These are phyloP conservation scores for Cotesia typhae DNA, from an alignment of 1,140 invertebrate species.

Conservation along the genomic window DNA sequence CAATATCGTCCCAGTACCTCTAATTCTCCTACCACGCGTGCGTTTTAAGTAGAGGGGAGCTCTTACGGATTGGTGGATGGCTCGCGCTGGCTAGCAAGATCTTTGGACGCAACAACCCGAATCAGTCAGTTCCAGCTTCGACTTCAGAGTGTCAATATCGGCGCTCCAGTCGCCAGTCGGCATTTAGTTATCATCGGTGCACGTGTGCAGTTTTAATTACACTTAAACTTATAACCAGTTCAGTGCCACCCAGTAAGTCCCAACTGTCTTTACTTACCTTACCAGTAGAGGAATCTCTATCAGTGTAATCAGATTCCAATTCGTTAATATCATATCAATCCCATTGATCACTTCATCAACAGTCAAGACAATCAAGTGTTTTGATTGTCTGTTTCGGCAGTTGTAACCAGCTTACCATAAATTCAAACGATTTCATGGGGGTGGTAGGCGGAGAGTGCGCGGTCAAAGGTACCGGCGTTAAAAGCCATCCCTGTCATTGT, in stretches of 20 bases:
- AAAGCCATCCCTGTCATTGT: slow-evolving; percentile 61
- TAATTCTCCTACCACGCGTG: slow-evolving; percentile 23
- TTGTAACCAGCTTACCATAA: slow-evolving; percentile 12
- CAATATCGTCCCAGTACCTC: background rate
- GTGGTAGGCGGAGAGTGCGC: slow-evolving; percentile 61
- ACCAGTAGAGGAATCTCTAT: too few species aligned
- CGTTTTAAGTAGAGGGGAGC: background rate
- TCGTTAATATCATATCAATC: too few species aligned
- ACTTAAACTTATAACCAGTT: too few species aligned
- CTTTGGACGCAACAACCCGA: slow-evolving; percentile 47
- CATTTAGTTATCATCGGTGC: background rate
- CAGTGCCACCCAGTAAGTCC: too few species aligned
- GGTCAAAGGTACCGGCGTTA: slow-evolving; percentile 57
- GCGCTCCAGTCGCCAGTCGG: background rate
- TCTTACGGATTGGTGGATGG: slow-evolving; percentile 54
- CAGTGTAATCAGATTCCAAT: too few species aligned
- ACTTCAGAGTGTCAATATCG: slow-evolving; percentile 46
- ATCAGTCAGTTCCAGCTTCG: slow-evolving; percentile 57
- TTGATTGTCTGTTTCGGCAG: slow-evolving; percentile 2
- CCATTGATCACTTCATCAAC: too few species aligned
- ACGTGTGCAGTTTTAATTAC: slow-evolving; percentile 6
- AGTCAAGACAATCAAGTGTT: background rate
- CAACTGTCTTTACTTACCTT: too few species aligned
- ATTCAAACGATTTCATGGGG: slow-evolving; percentile 58
- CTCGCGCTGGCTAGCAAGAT: slow-evolving; percentile 59